A percentile compares a stretch with the other conserved stretches of the same genome.
Evolutionary conservation across 2,113 vertebrate species (phyloP).

Genomic region (Tichodroma muraria): DNA sequence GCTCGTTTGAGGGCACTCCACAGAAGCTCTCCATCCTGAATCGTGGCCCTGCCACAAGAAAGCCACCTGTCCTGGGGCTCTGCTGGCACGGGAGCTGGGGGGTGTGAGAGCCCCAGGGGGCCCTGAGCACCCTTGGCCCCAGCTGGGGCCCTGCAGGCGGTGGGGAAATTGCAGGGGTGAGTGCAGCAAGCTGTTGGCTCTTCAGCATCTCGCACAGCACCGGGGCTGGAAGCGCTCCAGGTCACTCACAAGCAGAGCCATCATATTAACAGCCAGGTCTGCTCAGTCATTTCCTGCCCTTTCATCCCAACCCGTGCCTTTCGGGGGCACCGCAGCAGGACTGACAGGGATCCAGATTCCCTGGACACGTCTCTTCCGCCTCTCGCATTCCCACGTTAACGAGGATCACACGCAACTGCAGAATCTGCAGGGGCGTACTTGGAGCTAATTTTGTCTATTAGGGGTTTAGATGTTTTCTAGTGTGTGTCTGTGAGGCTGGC

Average conservation of each 20-base stretch:
- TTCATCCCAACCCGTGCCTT: not conserved
- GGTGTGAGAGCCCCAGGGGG: accelerated
- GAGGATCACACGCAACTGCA: not conserved
- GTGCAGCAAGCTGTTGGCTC: not conserved
- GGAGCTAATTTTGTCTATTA: not conserved
- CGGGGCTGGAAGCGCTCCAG: not conserved
- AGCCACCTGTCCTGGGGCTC: not conserved
- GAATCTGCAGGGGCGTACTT: not conserved
- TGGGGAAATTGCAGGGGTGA: not conserved
- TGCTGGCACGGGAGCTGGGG: not conserved
- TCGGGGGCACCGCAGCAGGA: accelerated
- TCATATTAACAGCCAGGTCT: not conserved
- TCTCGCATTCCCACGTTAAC: accelerated
- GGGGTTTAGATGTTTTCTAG: not conserved
- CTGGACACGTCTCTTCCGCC: accelerated
- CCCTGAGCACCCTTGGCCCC: not conserved
- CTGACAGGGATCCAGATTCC: not conserved
- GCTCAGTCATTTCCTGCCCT: not conserved
- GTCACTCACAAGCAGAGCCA: not conserved
- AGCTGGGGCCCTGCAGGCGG: not conserved
- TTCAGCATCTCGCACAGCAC: not conserved
- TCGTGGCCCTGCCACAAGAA: not conserved
- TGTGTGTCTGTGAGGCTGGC: not conserved
- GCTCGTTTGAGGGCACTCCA: not conserved
- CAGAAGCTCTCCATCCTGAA: not conserved